Base-by-base conservation (phyloP, 37 sponge, comb jelly and placozoan genomes). In the Axinella damicornis region DNA sequence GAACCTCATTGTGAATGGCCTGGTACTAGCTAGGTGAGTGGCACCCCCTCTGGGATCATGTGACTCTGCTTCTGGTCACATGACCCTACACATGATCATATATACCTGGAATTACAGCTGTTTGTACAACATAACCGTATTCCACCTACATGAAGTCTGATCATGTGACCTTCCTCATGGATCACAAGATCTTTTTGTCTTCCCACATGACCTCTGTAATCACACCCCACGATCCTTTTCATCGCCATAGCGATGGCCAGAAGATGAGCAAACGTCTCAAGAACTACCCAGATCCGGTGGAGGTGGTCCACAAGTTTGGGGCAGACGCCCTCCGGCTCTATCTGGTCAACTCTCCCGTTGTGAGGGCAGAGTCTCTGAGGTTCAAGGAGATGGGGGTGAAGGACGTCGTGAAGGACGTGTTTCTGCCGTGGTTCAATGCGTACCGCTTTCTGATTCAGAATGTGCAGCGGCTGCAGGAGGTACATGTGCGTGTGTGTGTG, bases 201-300 rank as follows among this genome's bases (percentile, higher is more conserved):
- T n/a, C n/a, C n/a, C n/a, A n/a, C n/a, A n/a, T n/a, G n/a, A n/a
- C n/a, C n/a, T n/a, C n/a, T n/a, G n/a, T n/a, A n/a, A n/a, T n/a
- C n/a, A n/a, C n/a, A n/a, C n/a, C n/a, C n/a, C n/a, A n/a, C n/a
- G n/a, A n/a, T n/a, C n/a, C n/a, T n/a, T n/a, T 25, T 21, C 20
- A 65, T 77, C 12, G 1, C 11, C 27, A 22, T 75, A 93, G 94
- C 24, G 93, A 98, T 81, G 99, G 99, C 11, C 87, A 89, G 66
- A 98, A 98, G 80, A 98, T 98, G 99, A 94, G 95, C 74, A 98
- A 98, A 57, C 81, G 96, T 30, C 93, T 98, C 78, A 98, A 96
- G 94, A 98, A 98, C 83, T 98, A 98, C 65, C 97, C 99, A 0
- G 97, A 98, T 66, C 99, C 99, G 0, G 80, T 92, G 54, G 77